Evolutionary conservation across 1,140 invertebrate genomes (phyloP).

Genomic region (Atta cephalotes): DNA sequence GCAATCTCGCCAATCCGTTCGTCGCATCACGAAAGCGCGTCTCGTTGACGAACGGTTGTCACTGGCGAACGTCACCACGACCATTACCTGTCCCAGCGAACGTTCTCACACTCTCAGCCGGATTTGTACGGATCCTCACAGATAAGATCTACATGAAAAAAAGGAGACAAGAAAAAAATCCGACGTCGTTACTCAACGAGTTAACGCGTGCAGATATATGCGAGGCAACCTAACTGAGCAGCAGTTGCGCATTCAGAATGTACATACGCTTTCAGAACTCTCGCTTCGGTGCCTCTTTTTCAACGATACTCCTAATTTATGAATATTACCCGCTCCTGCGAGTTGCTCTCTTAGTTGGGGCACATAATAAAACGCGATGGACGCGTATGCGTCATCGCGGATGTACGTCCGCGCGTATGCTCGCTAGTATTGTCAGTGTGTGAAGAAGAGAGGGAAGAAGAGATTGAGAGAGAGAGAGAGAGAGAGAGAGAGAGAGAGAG

Average conservation of each 20-base stretch:
- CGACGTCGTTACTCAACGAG: conserved; percentile 80
- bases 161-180: conserved; percentile 37
- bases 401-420: conserved; percentile 37
- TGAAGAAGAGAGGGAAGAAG: not conserved
- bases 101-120: conserved; percentile 82
- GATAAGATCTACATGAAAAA: conserved; percentile 78
- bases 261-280: conserved; percentile 39
- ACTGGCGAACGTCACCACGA: conserved; percentile 5
- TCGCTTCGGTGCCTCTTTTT: conserved; percentile 55
- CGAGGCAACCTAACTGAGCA: conserved; percentile 41
- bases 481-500: not conserved
- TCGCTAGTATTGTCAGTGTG: not conserved
- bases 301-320: conserved; percentile 82
- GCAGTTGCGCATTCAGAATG: conserved; percentile 28
- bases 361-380: conserved; percentile 79
- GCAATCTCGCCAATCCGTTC: conserved; percentile 23
- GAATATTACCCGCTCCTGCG: conserved; percentile 75
- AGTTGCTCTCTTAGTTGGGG: conserved; percentile 67
- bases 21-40: conserved; percentile 10
- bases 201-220: conserved; percentile 66
- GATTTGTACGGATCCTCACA: conserved; percentile 45
- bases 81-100: conserved; percentile 53
- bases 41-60: conserved; percentile 56
- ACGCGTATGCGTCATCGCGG: conserved; percentile 67
- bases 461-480: not conserved